Conservation (phyloP, 2,113 vertebrate species). For the Pitta sordida region DNA sequence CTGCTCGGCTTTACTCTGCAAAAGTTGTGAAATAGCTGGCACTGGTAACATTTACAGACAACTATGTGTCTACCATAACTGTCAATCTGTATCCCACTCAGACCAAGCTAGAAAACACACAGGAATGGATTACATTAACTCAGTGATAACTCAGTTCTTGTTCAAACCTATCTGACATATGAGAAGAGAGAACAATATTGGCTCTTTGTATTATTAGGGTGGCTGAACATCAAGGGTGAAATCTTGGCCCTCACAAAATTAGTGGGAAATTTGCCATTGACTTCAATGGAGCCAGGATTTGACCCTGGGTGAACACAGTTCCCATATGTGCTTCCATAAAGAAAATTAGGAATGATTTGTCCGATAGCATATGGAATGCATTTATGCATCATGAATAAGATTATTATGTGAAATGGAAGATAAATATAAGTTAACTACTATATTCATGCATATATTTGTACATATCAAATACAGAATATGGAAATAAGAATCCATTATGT, state of each 20-base stretch:
- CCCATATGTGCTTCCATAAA: slow-evolving; percentile 36
- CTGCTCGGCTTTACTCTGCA: not conserved
- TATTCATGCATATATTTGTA: not conserved
- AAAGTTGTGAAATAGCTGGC: not conserved
- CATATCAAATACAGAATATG: not conserved
- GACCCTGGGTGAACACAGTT: slow-evolving; percentile 9
- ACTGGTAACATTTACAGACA: not conserved
- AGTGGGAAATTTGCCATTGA: slow-evolving; percentile 54
- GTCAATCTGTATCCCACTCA: not conserved
- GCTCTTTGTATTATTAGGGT: not conserved
- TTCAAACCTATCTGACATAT: not conserved
- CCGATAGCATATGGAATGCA: slow-evolving; percentile 49
- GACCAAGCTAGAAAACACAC: not conserved
- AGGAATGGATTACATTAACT: not conserved
- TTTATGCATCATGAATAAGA: slow-evolving; percentile 27
- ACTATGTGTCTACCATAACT: not conserved
- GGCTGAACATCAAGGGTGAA: slow-evolving; percentile 39
- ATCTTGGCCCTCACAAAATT: slow-evolving; percentile 22
- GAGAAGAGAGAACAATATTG: not conserved
- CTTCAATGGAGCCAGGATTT: slow-evolving; percentile 38
- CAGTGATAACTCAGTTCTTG: not conserved
- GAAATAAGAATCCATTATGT: not conserved
- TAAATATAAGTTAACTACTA: slow-evolving; percentile 29
- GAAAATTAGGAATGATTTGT: slow-evolving; percentile 36
- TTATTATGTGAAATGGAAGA: slow-evolving; percentile 43